These are phyloP conservation scores for Eupristina koningsbergeri DNA, from an alignment of 1,140 invertebrate genomes.

Conservation along the genomic window DNA sequence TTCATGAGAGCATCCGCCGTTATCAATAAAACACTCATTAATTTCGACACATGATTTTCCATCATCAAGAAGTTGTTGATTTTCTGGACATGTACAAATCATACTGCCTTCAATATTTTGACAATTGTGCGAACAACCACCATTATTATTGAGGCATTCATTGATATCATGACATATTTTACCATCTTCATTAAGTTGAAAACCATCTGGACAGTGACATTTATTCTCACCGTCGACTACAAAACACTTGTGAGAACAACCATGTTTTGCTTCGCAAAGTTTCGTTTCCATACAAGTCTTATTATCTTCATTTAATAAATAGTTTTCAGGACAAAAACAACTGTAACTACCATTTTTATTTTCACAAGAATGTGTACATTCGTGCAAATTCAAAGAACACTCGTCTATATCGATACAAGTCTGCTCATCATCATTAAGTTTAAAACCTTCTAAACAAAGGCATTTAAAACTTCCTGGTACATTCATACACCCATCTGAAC, in stretches of 20 bases:
- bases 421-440: slow-evolving; percentile 65
- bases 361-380: slow-evolving; percentile 77
- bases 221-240: slow-evolving; percentile 78
- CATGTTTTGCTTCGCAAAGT: slow-evolving; percentile 65
- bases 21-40: slow-evolving; percentile 76
- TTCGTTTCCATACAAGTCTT: slow-evolving; percentile 73
- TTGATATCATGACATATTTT: slow-evolving; percentile 76
- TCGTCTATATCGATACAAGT: slow-evolving; percentile 73
- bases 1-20: slow-evolving; percentile 74
- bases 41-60: slow-evolving; percentile 75
- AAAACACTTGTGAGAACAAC: slow-evolving; percentile 76
- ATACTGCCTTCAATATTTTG: slow-evolving; percentile 74
- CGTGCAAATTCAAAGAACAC: slow-evolving; percentile 62
- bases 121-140: slow-evolving; percentile 75
- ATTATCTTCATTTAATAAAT: slow-evolving; percentile 70
- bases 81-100: slow-evolving; percentile 75
- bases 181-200: slow-evolving; percentile 68
- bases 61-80: slow-evolving; percentile 69
- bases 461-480: slow-evolving; percentile 73
- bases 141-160: slow-evolving; percentile 75
- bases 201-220: slow-evolving; percentile 78
- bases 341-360: slow-evolving; percentile 78
- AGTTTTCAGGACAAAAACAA: slow-evolving; percentile 75
- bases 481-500: slow-evolving; percentile 76
- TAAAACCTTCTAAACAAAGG: slow-evolving; percentile 69